These are phyloP conservation scores for Steatornis caripensis DNA, from an alignment of 2,113 vertebrate species.

Conservation along the genomic window DNA sequence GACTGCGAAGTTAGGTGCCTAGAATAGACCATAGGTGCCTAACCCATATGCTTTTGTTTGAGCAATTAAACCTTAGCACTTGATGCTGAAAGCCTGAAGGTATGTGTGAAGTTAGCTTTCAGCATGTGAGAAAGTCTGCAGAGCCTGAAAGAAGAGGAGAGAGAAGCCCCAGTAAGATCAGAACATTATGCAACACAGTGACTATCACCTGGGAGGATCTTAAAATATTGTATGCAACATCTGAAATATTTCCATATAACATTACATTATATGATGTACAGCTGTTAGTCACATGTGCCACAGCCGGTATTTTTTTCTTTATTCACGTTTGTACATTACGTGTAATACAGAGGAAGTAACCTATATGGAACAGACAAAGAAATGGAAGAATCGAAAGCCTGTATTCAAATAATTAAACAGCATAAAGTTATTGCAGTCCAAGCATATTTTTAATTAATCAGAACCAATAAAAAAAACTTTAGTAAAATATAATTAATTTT, in stretches of 20 bases:
- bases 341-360: background rate
- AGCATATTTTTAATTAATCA: slow-evolving; percentile 68
- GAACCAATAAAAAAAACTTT: slow-evolving; percentile 48
- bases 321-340: background rate
- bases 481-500: slow-evolving; percentile 68
- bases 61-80: slow-evolving; percentile 7
- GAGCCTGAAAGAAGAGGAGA: background rate
- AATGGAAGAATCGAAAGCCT: background rate
- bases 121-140: background rate
- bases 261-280: background rate
- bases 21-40: background rate
- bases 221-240: background rate
- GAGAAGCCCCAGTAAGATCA: background rate
- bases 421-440: slow-evolving; percentile 44
- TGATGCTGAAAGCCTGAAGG: background rate
- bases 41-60: background rate
- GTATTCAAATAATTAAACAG: slow-evolving; percentile 41
- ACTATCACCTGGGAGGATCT: background rate
- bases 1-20: background rate
- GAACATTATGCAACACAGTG: background rate
- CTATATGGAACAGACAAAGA: background rate
- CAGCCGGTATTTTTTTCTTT: background rate
- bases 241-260: background rate
- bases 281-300: background rate
- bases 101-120: slow-evolving; percentile 11